Evolutionary conservation across 2,113 vertebrate species (phyloP).

Genomic region (Petrocephalus microphthalmus): DNA sequence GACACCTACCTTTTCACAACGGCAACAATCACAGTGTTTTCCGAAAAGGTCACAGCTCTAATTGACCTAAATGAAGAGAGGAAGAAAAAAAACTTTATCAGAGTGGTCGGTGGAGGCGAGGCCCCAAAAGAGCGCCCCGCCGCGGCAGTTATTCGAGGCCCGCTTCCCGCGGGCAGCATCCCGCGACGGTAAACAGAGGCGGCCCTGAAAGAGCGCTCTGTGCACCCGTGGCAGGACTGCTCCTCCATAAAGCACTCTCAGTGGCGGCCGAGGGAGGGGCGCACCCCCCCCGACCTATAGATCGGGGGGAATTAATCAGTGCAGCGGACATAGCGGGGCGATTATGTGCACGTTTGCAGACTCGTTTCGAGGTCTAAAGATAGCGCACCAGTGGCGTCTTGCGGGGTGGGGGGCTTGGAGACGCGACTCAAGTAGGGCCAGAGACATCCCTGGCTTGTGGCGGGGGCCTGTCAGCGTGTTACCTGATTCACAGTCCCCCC

Average conservation of each 20-base stretch:
- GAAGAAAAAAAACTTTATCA: neutral
- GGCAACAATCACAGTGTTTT: constrained; percentile 89
- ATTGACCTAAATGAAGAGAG: constrained; percentile 77
- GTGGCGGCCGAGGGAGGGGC: constrained; percentile 32
- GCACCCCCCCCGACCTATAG: neutral
- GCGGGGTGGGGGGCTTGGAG: neutral
- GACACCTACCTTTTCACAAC: constrained; percentile 80
- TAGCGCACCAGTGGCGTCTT: neutral
- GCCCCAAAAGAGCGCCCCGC: constrained; percentile 50
- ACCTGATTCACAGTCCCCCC: neutral
- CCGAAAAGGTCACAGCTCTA: constrained; percentile 78
- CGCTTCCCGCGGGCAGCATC: constrained; percentile 46
- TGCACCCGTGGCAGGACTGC: constrained; percentile 52
- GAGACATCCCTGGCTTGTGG: neutral
- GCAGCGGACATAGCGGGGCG: neutral
- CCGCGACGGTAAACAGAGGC: constrained; percentile 43
- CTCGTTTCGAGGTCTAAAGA: neutral
- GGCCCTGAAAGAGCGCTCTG: constrained; percentile 63
- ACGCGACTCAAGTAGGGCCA: neutral
- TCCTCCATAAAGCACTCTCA: constrained; percentile 61
- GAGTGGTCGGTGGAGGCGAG: neutral
- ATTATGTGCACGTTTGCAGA: neutral
- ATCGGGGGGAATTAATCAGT: neutral
- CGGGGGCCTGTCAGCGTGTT: neutral
- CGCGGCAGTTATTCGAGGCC: constrained; percentile 52